Evolutionary conservation across 2,113 vertebrate species (phyloP), one percentile per base, ranked within the genome.

Genomic region (Dicerorhinus sumatrensis): DNA sequence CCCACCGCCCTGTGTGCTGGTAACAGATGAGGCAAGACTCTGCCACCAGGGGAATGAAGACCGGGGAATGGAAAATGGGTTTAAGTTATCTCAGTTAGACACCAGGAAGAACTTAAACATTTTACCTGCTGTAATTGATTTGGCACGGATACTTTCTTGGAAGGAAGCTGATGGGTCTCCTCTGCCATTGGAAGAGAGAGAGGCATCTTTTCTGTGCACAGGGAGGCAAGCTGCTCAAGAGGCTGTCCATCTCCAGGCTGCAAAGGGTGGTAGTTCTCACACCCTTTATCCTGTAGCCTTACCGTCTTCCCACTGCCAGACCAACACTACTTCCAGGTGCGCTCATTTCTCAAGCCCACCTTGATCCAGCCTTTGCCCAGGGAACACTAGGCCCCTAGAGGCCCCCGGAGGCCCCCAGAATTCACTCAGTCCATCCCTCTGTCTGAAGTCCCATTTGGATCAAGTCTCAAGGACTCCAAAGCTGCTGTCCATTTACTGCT

Each of bases 41-140:
- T 46, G 79, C 56, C 42, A 14, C 20, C 18, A 18, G 31, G 27
- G n/a, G 21, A 65, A 13, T 0, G 3, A 14, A 25, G 91, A 20
- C 20, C 14, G 16, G 10, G 51, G 33, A 73, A 82, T 54, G 29
- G 73, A 10, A 58, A n/a, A 46, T 23, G 36, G 20, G 31, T 25
- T 80, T 62, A 23, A 36, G 33, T 63, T 75, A 42, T 21, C 88
- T 89, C 25, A 46, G 16, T 72, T 58, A 76, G 97, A 95, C 9
- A n/a, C 67, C 21, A 86, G 73, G 17, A 91, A 91, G 67, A 56
- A 79, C 33, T 73, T 33, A 72, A 91, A 67, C 54, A 11, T 82
- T 65, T 89, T 81, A 33, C 39, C 27, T 81, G 6, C 81, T 79
- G 18, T 89, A 3, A 23, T 18, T 85, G 76, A 77, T 58, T 70